These are phyloP conservation scores for Paradisaea rubra DNA, from an alignment of 2,113 vertebrate species.

Conservation along the genomic window DNA sequence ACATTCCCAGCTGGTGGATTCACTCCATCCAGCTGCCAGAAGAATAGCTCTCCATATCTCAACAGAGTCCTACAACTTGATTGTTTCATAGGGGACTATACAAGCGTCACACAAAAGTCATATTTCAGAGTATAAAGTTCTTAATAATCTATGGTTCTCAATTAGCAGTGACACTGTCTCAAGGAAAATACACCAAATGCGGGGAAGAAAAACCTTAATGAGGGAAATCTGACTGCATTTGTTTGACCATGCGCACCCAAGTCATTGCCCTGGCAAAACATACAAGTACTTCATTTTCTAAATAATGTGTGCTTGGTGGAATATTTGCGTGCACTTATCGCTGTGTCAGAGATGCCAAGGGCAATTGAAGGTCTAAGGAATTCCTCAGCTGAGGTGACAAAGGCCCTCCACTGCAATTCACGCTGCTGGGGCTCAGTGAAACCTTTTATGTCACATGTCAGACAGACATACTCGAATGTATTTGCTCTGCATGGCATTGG, in stretches of 20 bases:
- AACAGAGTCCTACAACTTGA: neutral
- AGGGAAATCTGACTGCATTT: neutral
- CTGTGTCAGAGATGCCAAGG: neutral
- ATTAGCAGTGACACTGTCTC: neutral
- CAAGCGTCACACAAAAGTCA: neutral
- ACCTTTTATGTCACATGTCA: neutral
- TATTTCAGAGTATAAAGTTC: neutral
- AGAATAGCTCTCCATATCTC: neutral
- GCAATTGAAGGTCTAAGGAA: neutral
- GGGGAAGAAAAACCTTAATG: neutral
- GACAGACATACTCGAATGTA: neutral
- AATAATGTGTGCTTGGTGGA: neutral
- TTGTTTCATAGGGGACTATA: neutral
- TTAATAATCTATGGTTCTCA: neutral
- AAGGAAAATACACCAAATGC: neutral
- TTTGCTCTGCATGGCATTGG: neutral
- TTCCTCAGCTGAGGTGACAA: neutral
- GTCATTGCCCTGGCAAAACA: neutral
- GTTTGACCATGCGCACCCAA: neutral
- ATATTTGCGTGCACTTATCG: slow-evolving; percentile 5
- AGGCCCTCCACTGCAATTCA: neutral
- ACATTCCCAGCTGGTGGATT: neutral
- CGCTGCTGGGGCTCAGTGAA: neutral
- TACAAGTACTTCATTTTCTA: neutral
- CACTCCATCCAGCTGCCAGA: neutral